Evolutionary conservation across 2,888 invertebrate species (phyloP).

Genomic region (Drosophila meridiana): DNA sequence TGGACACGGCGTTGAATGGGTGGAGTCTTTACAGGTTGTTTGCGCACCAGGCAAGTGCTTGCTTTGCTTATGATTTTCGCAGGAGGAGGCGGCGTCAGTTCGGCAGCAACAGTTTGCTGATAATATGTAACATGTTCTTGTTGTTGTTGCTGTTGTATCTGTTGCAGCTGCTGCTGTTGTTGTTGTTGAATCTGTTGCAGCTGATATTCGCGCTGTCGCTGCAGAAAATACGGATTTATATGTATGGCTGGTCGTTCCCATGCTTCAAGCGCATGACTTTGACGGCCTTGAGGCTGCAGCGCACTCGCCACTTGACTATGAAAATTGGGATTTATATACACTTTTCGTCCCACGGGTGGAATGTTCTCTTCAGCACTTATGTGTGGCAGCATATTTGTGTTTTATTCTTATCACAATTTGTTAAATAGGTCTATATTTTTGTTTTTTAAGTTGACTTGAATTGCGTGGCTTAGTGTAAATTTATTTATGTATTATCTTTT

Average conservation of each 20-base stretch:
- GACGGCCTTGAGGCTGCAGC: conserved; percentile 59
- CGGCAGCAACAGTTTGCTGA: conserved; percentile 36
- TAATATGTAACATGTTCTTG: conserved; percentile 44
- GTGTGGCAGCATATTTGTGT: conserved; percentile 60
- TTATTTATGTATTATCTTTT: conserved; percentile 13
- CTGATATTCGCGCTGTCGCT: conserved; percentile 67
- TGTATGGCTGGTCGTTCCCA: conserved; percentile 77
- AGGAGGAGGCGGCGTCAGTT: conserved; percentile 23
- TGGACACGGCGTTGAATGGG: conserved; percentile 26
- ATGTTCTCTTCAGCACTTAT: conserved; percentile 79
- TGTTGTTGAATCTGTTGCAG: conserved; percentile 21
- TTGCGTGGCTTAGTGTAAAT: neutral
- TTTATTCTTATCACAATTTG: conserved; percentile 25
- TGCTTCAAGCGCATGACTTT: conserved; percentile 24
- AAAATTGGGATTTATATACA: conserved; percentile 85
- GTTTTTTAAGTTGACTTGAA: neutral
- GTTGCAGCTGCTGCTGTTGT: conserved; percentile 21
- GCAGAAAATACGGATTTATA: conserved; percentile 84
- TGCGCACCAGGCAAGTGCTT: conserved; percentile 82
- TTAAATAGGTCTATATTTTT: neutral
- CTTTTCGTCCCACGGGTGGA: conserved; percentile 82
- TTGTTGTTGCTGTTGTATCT: conserved; percentile 31
- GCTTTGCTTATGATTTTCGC: conserved; percentile 83
- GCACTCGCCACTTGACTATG: conserved; percentile 34
- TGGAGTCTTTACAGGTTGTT: conserved; percentile 46